Base-by-base conservation (phyloP, 2,888 invertebrate genomes). In the Ischnus inquisitorius region DNA sequence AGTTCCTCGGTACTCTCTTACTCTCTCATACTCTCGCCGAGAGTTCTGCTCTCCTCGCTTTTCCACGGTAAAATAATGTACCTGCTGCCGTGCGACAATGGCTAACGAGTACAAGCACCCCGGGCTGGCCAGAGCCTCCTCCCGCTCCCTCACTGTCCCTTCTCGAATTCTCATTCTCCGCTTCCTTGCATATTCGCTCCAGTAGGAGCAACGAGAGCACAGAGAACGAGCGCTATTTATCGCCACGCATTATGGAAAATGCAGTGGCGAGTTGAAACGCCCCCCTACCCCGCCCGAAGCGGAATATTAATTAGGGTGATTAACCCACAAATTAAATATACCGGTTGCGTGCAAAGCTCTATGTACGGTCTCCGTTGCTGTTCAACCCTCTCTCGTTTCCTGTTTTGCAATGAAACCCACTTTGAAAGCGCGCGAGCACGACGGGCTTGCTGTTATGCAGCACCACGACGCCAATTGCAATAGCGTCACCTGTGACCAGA, bases 301-400 rank as follows among this genome's bases (percentile, higher is more conserved):
- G 88, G 88, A 88, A 90, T 91, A 92, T 92, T 91, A 91, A 92
- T 91, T 89, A 89, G 88, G 83, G 80, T 86, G 90, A 92, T 92
- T 91, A 91, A 91, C 89, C 88, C 87, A 85, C 89, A 89, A 91
- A 91, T 92, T 92, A 91, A 92, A 91, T 90, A 88, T 89, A 75
- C 83, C 82, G 67, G 54, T 41, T 74, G 83, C 87, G 85, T 85
- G 83, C 85, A 86, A 80, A 79, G 65, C 68, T 64, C 14, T 34
- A 65, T 34, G 34, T 54, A 48, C 64, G 65, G 54, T 25, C 57
- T 77, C 19, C 60, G 46, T 79, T 57, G 54, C 77, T 80, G 62
- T 83, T 60, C 65, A 74, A 77, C 60, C 48, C 67, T 69, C 67
- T 69, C 69, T 57, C 54, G 60, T 64, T 72, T 60, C 69, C 48